These are phyloP conservation scores for Balaeniceps rex DNA, from an alignment of 2,113 vertebrate genomes.

Conservation along the genomic window DNA sequence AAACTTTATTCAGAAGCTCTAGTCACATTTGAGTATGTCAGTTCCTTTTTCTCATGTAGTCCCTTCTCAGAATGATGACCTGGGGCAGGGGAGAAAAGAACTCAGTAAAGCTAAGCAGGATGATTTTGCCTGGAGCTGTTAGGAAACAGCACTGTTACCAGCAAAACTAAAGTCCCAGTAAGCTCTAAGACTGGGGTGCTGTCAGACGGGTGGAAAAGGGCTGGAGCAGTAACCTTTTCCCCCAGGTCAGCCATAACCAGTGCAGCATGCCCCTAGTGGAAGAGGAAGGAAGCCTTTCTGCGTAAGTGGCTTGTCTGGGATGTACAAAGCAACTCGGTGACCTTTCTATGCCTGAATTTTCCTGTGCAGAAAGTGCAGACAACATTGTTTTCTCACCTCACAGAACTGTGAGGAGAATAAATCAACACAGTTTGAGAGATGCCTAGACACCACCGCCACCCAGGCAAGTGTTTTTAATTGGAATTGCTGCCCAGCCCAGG, in stretches of 20 bases:
- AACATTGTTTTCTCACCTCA: accelerated
- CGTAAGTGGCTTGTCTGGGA: neutral
- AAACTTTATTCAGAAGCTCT: neutral
- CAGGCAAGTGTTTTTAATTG: neutral
- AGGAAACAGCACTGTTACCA: neutral
- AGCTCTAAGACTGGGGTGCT: accelerated
- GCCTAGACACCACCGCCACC: neutral
- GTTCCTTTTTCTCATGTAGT: neutral
- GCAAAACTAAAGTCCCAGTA: neutral
- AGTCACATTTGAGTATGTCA: neutral
- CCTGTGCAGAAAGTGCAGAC: neutral
- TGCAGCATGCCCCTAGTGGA: neutral
- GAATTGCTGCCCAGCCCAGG: neutral
- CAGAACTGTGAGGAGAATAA: neutral
- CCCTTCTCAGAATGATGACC: neutral
- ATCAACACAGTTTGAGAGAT: neutral
- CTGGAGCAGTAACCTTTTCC: neutral
- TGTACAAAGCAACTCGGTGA: neutral
- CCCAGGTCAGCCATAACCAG: neutral
- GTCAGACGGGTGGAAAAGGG: neutral
- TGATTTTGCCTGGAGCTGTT: neutral
- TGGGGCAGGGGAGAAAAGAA: neutral
- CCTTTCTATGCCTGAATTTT: neutral
- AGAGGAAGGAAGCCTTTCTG: neutral
- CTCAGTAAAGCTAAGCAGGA: neutral